Base-by-base conservation (phyloP, 1,140 invertebrate species). In the Hesperophylax magnus region DNA sequence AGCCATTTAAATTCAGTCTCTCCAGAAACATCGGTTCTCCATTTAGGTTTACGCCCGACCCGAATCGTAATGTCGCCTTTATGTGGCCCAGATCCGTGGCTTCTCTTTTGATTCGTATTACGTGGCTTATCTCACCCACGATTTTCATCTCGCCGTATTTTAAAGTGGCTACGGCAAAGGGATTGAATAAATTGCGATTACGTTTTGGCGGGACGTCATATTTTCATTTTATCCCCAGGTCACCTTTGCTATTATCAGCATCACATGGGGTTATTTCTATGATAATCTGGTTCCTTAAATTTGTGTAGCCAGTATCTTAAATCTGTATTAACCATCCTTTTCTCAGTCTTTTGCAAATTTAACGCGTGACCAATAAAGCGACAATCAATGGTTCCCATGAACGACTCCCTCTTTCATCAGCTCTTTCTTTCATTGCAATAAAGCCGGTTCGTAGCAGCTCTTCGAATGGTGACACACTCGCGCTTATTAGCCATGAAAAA, bases 401-500 rank as follows among this genome's bases (percentile, higher is more conserved):
- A 17, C 22, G 15, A 18, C 58, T 31, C 58, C 20, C 53, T 31
- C 78, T 77, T 76, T 71, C 54, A 69, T 31, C 77, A 54, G 69
- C 65, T 54, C 81, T 72, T 82, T 82, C 58, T 71, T 47, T 18
- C 8, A 58, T 39, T 67, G 79, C 81, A 65, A 83, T 83, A 83
- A 83, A 83, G 54, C 39, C 78, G 39, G 27, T 78, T 54, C 61
- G 31, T 67, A 72, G 75, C 72, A 60, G 71, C 69, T 80, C 71
- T 65, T 61, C 39, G 39, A 71, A 71, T 65, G 56, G 79, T 74
- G 80, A 81, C 82, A 79, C 79, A 79, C 82, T 84, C 80, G 54
- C 82, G 80, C 82, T 84, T 84, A 84, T 84, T 84, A 84, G 82
- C 82, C 56, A 79, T 84, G 82, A 84, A 84, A 39, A 84, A 39